Conservation (phyloP, 2,888 invertebrate genomes). For the Cheilosia urbana region DNA sequence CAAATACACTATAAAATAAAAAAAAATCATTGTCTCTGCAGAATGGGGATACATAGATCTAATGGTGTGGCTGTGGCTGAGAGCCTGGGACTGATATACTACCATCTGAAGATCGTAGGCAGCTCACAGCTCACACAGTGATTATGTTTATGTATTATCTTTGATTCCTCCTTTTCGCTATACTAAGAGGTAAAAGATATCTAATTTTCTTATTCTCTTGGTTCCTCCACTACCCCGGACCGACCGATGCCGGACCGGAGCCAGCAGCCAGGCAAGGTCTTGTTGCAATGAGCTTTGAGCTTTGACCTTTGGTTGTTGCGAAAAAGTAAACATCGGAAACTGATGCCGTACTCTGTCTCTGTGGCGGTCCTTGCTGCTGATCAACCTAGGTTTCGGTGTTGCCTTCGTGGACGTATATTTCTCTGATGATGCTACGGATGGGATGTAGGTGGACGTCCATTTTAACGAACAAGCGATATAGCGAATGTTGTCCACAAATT, state of each 20-base stretch:
- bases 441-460: no score
- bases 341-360: background rate
- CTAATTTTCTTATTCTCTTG: slow-evolving; percentile 9
- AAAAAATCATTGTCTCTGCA: slow-evolving; percentile 12
- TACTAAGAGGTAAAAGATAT: no score
- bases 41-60: slow-evolving; percentile 30
- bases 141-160: slow-evolving; percentile 11
- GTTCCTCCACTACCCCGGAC: background rate
- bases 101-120: slow-evolving; percentile 43
- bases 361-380: background rate
- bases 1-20: slow-evolving; percentile 20
- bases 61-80: slow-evolving; percentile 23
- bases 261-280: background rate
- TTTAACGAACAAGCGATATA: no score
- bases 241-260: background rate
- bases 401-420: background rate
- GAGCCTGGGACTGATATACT: slow-evolving; percentile 23
- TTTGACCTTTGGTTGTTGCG: background rate
- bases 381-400: slow-evolving; percentile 19
- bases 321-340: slow-evolving; percentile 21
- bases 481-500: no score
- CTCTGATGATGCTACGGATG: no score
- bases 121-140: background rate
- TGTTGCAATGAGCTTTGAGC: slow-evolving; percentile 5
- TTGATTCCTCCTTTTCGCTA: background rate